Evolutionary conservation across 2,888 invertebrate species (phyloP), one percentile per base, ranked within the genome.

Genomic region (Callosobruchus maculatus): DNA sequence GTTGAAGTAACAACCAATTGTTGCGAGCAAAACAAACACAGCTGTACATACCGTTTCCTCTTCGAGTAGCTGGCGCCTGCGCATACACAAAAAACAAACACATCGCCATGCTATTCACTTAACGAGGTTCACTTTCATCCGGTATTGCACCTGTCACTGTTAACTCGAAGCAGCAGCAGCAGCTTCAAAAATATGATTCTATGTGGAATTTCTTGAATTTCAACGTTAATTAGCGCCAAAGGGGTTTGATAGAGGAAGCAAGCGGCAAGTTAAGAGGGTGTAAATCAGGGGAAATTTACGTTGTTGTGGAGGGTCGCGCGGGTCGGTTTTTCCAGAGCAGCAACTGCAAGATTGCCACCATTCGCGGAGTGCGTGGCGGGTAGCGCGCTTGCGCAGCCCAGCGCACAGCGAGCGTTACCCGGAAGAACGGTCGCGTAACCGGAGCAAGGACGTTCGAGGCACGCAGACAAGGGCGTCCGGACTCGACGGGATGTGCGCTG

Each of bases 1-100:
- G 21, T 5, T n/a, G n/a, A n/a, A n/a, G 30, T 69, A 68, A 21
- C 66, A 22, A 66, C 70, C 22, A 69, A 21, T 20, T 31, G 18
- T 22, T 66, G 67, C 49, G 4, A 7, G 21, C 68, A 70, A 31
- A 73, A 71, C 66, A 31, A 21, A 72, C 70, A 26, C 70, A 49
- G 31, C 49, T 72, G 21, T 82, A 85, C 85, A 78, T 84, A 85
- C 84, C 85, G 84, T 80, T 81, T 82, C 83, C 82, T 82, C 81
- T 78, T 75, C 75, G 69, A 82, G 82, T 80, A 80, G 80, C 78
- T 81, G 81, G 79, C 85, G 84, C 82, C 78, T 85, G 83, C 84
- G 85, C 83, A 77, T 72, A 70, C 72, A 78, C 76, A 78, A 77
- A 77, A 77, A 74, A 78, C 73, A 76, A 78, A 75, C 80, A 78